Conservation (phyloP, 2,797 vertebrate genomes). For the Danio aesculapii region DNA sequence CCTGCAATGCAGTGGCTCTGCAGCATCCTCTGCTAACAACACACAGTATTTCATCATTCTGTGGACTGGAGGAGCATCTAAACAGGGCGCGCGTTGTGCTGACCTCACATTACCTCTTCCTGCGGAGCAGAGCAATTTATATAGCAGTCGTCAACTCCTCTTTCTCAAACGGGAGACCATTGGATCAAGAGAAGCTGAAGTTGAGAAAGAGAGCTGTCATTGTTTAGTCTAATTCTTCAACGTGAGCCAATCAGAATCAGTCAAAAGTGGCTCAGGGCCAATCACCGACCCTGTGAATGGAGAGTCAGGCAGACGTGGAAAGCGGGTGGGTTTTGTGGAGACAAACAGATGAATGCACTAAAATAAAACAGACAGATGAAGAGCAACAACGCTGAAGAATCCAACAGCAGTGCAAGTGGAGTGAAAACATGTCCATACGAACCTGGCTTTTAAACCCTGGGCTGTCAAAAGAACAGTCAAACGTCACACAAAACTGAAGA, state of each 20-base stretch:
- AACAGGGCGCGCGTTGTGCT: slow-evolving; percentile 56
- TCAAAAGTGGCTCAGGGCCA: not conserved
- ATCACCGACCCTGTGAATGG: slow-evolving; percentile 20
- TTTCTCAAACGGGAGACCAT: slow-evolving; percentile 18
- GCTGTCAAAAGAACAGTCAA: slow-evolving; percentile 99
- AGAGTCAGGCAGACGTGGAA: slow-evolving; percentile 56
- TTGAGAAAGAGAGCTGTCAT: not conserved
- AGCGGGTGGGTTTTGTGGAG: slow-evolving; percentile 74
- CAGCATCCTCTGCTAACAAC: slow-evolving; percentile 61
- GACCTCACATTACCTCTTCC: slow-evolving; percentile 50
- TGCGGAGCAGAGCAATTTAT: slow-evolving; percentile 36
- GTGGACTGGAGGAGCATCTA: slow-evolving; percentile 45
- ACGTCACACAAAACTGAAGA: slow-evolving; percentile 99
- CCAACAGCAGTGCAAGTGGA: slow-evolving; percentile 99
- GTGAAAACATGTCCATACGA: slow-evolving; percentile 99
- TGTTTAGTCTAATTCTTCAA: slow-evolving; percentile 10
- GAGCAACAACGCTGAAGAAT: slow-evolving; percentile 95
- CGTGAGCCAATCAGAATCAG: slow-evolving; percentile 17
- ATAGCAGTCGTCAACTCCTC: slow-evolving; percentile 14
- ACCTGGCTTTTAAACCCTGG: slow-evolving; percentile 99
- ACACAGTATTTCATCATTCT: slow-evolving; percentile 36
- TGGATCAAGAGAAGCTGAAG: not conserved
- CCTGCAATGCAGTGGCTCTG: slow-evolving; percentile 66
- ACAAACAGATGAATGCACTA: slow-evolving; percentile 75
- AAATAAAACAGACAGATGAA: slow-evolving; percentile 72